Conservation (phyloP, 2,797 vertebrate species). For the Lutra lutra region DNA sequence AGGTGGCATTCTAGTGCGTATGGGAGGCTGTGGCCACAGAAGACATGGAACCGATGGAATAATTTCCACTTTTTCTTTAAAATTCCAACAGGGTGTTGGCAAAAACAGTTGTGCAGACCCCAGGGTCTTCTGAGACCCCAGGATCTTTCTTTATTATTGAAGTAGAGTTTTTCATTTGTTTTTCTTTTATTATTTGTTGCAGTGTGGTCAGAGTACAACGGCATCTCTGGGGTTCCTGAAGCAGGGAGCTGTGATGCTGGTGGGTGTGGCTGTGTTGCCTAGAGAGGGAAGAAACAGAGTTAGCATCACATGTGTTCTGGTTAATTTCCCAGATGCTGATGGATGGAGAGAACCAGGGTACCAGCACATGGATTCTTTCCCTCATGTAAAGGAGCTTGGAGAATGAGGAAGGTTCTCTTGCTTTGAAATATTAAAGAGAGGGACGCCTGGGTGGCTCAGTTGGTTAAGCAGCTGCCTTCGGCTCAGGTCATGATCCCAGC, state of each 20-base stretch:
- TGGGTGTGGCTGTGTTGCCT: background rate
- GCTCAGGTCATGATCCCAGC: no score
- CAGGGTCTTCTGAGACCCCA: background rate
- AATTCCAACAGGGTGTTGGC: background rate
- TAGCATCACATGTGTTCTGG: background rate
- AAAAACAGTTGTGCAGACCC: background rate
- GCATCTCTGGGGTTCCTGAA: background rate
- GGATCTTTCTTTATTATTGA: background rate
- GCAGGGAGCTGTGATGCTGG: background rate
- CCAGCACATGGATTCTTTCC: background rate
- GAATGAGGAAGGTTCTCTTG: background rate
- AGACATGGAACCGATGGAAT: background rate
- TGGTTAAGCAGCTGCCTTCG: no score
- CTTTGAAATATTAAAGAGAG: background rate
- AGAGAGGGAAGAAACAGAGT: background rate
- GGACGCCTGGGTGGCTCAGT: no score
- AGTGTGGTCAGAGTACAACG: background rate
- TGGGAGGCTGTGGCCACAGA: no score
- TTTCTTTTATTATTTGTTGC: background rate
- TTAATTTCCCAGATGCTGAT: background rate
- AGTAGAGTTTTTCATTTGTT: background rate
- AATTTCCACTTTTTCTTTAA: background rate
- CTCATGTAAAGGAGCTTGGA: background rate
- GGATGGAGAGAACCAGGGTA: background rate
- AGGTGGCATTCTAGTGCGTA: background rate